Conservation (phyloP, 2,797 vertebrate genomes). For the Anguilla marmorata region DNA sequence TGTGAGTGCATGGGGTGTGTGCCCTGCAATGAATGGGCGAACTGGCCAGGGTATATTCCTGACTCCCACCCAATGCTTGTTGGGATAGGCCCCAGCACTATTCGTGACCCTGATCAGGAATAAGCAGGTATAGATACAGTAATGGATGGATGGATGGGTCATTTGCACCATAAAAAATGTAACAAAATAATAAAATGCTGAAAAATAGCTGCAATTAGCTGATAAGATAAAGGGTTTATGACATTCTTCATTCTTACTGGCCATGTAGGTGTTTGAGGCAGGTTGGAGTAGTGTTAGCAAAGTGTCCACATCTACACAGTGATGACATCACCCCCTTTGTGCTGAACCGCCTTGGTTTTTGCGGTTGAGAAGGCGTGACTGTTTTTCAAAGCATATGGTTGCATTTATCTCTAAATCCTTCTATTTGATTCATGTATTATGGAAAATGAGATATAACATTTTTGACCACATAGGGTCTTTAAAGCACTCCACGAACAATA, state of each 20-base stretch:
- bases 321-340: background rate
- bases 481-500: background rate
- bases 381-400: slow-evolving; percentile 18
- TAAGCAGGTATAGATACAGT: no score
- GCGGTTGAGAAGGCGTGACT: background rate
- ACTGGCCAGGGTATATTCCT: no score
- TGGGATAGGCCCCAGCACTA: no score
- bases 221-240: background rate
- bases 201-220: background rate
- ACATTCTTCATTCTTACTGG: background rate
- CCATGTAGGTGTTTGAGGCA: background rate
- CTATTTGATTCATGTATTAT: background rate
- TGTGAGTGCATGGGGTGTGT: no score
- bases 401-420: slow-evolving; percentile 12
- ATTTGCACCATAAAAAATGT: background rate
- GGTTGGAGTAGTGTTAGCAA: background rate
- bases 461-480: slow-evolving; percentile 9
- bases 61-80: no score
- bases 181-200: background rate
- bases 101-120: no score
- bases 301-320: background rate
- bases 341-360: background rate
- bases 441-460: slow-evolving; percentile 13
- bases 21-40: no score
- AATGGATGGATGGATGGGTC: no score